phyloP scores from a whole-genome alignment of 2,113 vertebrate genomes.

The Sturnus vulgaris region DNA sequence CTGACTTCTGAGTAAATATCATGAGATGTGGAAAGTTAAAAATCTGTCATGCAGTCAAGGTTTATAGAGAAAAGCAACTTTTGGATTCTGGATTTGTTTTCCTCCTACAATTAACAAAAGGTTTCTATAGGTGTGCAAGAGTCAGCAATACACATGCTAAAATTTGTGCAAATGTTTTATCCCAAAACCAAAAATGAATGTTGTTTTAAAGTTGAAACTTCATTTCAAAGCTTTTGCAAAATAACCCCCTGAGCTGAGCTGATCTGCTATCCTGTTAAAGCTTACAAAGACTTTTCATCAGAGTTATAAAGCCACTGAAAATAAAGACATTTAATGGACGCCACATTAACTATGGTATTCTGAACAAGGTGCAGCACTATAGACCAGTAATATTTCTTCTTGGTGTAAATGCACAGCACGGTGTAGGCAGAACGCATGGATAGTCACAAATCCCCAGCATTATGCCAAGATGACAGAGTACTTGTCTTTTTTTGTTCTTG shows the following conservation, averaged over 20 bases:
- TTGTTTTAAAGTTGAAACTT: background rate
- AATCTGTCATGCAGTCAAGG: background rate
- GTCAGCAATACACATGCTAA: background rate
- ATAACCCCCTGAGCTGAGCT: background rate
- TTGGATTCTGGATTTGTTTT: background rate
- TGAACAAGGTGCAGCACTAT: background rate
- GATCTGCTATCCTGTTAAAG: background rate
- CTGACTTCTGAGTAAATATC: background rate
- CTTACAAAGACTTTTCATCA: background rate
- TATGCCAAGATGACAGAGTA: conserved; percentile 67
- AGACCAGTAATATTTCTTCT: conserved; percentile 53
- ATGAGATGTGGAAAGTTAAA: background rate
- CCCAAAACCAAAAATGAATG: background rate
- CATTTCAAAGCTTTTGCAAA: background rate
- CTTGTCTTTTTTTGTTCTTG: conserved; percentile 63
- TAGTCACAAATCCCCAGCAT: conserved; percentile 53
- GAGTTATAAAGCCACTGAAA: conserved; percentile 30
- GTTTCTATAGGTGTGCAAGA: background rate
- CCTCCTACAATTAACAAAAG: background rate
- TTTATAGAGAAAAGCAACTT: background rate
- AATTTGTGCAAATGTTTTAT: background rate
- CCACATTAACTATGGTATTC: conserved; percentile 18
- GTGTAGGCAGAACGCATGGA: conserved; percentile 13
- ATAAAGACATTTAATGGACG: conserved; percentile 35
- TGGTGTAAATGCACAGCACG: background rate